Conservation (phyloP, 2,113 vertebrate genomes). For the Coregonus clupeaformis region DNA sequence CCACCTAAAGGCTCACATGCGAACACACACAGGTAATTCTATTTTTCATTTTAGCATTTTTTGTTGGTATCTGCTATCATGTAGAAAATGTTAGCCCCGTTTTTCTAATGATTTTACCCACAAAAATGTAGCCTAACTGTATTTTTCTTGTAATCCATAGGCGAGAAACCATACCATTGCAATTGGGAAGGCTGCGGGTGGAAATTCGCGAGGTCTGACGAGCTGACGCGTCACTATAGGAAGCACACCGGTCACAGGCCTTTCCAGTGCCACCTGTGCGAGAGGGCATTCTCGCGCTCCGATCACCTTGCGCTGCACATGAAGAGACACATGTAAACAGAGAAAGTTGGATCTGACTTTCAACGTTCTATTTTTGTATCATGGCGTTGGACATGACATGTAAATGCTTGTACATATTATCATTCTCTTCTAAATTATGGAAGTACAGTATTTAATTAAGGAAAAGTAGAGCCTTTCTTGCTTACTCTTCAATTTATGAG, state of each 20-base stretch:
- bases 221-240: conserved; percentile 88
- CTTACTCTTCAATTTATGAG: conserved; percentile 51
- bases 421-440: conserved; percentile 69
- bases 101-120: background rate
- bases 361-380: conserved; percentile 20
- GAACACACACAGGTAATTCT: conserved; percentile 86
- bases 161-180: conserved; percentile 89
- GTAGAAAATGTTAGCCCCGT: background rate
- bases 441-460: conserved; percentile 75
- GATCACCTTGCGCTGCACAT: conserved; percentile 93
- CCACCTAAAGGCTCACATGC: conserved; percentile 90
- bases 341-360: background rate
- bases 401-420: conserved; percentile 44
- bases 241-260: conserved; percentile 90
- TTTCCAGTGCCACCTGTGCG: conserved; percentile 89
- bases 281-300: conserved; percentile 87
- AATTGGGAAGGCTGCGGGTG: conserved; percentile 91
- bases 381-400: background rate
- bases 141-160: conserved; percentile 51
- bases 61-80: background rate
- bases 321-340: conserved; percentile 89
- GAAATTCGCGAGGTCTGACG: conserved; percentile 88
- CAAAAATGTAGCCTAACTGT: background rate
- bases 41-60: background rate
- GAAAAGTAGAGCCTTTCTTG: conserved; percentile 29